Conservation (phyloP, 30 jellyfish, hydroid and myxozoan species). For the Aurelia coerulea region DNA sequence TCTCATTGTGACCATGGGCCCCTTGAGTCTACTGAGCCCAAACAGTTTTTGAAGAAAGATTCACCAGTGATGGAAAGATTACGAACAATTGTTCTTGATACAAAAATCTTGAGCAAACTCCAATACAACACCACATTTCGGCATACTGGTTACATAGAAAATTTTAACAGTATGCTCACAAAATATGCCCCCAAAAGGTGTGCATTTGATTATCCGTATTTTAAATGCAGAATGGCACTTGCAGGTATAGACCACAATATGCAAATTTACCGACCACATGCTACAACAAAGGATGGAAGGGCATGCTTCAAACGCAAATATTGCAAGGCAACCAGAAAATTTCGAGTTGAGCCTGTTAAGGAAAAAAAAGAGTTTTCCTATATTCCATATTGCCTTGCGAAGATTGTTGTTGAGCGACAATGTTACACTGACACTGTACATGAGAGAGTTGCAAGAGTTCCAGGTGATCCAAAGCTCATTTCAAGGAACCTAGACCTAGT, state of each 20-base stretch:
- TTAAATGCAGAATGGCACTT: no score
- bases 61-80: slow-evolving; percentile 19
- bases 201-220: no score
- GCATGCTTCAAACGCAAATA: slow-evolving; percentile 4
- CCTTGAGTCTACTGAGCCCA: background rate
- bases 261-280: background rate
- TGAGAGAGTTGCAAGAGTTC: slow-evolving; percentile 13
- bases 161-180: no score
- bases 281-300: slow-evolving; percentile 1
- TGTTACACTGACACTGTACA: background rate
- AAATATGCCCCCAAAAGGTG: no score
- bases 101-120: background rate
- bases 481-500: background rate
- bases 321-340: slow-evolving; percentile 10
- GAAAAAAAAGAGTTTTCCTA: slow-evolving; percentile 12
- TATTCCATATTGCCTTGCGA: slow-evolving; percentile 13
- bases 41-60: slow-evolving; percentile 1
- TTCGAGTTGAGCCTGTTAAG: slow-evolving; percentile 42
- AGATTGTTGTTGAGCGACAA: slow-evolving; percentile 25
- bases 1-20: no score
- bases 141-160: slow-evolving; percentile 1
- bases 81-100: slow-evolving; percentile 27
- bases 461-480: slow-evolving; percentile 20
- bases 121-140: slow-evolving; percentile 19
- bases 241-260: slow-evolving; percentile 14